These are phyloP conservation scores for Propithecus perrieri DNA, from an alignment of 2,797 vertebrate genomes.

Conservation along the genomic window DNA sequence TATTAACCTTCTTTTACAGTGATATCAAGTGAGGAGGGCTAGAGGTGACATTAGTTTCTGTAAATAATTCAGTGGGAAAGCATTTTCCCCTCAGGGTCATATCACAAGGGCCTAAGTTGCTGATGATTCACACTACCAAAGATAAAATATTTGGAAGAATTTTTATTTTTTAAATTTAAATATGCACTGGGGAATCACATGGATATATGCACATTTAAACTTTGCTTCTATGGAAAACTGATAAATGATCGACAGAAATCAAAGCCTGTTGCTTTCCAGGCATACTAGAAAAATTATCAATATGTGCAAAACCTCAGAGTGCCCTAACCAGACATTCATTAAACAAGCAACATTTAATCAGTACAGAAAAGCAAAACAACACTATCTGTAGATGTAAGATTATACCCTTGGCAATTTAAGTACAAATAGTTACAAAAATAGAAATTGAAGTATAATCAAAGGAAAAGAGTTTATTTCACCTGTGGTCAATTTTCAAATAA, in stretches of 20 bases:
- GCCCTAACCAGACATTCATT: background rate
- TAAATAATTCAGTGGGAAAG: background rate
- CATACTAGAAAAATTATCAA: background rate
- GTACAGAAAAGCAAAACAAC: background rate
- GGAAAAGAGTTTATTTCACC: background rate
- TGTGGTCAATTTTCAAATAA: background rate
- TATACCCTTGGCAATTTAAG: background rate
- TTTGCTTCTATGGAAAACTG: background rate
- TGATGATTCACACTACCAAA: background rate
- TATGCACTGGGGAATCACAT: background rate
- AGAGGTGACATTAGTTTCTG: background rate
- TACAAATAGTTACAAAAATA: background rate
- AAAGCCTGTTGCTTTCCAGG: background rate
- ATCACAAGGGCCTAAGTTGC: no score
- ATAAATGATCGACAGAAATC: background rate
- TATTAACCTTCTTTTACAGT: background rate
- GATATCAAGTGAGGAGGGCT: background rate
- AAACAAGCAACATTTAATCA: background rate
- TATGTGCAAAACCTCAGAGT: background rate
- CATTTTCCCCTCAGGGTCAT: background rate
- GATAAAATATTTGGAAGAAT: background rate
- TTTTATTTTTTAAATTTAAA: background rate
- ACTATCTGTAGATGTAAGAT: background rate
- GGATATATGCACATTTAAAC: background rate
- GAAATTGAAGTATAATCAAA: background rate